Base-by-base conservation (phyloP, 2,797 vertebrate species). In the Ptychobarbus kaznakovi region DNA sequence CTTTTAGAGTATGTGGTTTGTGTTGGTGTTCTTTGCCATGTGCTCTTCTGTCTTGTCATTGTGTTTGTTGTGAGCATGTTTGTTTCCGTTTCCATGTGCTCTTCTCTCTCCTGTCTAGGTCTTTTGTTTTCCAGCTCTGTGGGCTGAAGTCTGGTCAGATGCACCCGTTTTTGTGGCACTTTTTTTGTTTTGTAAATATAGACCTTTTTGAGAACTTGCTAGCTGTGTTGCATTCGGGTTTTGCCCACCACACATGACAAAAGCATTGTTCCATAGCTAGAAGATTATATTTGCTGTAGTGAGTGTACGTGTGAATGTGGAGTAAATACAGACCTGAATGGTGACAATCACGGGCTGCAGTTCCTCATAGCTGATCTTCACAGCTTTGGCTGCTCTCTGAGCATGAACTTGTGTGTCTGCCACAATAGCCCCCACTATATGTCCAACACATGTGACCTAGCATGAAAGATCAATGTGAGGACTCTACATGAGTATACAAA, bases 381-480 rank as follows among this genome's bases (percentile, higher is more conserved):
- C 95, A 1, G 92, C 94, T 86, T 93, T 97, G 73, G 96, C 96
- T 0, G 97, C 98, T 91, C 95, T 95, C 88, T 97, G 97, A 20
- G 98, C 97, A 3, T 97, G 96, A 53, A 96, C 93, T 86, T 97
- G 96, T 3, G 97, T 97, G 88, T 99, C 96, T 0, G 98, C 96
- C 11, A 99, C 94, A 87, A 98, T 94, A 0, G 96, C 98, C 0
- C 97, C 97, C 0, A 99, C 96, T 89, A 99, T 94, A 20, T 99
- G 97, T 63, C 98, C 98, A 66, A 99, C 92, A 76, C 97, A 99
- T 35, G 97, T 99, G 78, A 99, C 98, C 98, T 99, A 76, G 20
- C 81, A 49, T 73, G 66, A 46, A 72, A 56, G 32, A 72, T 82
- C 53, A 79, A 49, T 74, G 65, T 81, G 6, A 9, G 11, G 69